Conservation (phyloP, 2,113 vertebrate species). For the Salvelinus namaycush region DNA sequence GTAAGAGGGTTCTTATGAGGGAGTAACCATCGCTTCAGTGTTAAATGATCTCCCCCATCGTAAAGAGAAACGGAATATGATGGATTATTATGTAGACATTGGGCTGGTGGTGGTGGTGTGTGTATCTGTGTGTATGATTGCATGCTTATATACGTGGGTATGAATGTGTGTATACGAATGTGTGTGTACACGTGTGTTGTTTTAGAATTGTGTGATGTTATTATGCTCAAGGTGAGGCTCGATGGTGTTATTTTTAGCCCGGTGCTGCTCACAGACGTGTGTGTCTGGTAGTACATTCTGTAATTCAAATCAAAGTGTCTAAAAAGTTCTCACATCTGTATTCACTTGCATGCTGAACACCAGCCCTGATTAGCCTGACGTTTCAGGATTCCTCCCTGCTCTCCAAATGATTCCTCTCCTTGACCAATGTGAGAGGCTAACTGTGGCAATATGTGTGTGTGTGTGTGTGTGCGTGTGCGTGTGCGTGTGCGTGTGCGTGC, state of each 20-base stretch:
- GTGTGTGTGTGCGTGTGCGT: background rate
- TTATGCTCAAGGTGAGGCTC: background rate
- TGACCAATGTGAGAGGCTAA: background rate
- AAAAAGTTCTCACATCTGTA: constrained; percentile 1
- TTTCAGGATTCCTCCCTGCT: background rate
- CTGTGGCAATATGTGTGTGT: constrained; percentile 5
- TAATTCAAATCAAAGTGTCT: background rate
- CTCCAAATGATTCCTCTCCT: background rate
- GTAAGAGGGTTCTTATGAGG: constrained; percentile 50
- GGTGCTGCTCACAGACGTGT: background rate
- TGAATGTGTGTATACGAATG: background rate
- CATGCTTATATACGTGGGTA: background rate
- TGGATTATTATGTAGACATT: background rate
- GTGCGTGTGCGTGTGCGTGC: background rate
- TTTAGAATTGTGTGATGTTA: background rate
- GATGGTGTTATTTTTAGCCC: background rate
- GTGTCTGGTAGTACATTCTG: background rate
- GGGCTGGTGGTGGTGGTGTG: constrained; percentile 12
- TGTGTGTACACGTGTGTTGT: background rate
- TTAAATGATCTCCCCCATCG: background rate
- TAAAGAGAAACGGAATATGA: background rate
- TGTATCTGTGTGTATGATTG: background rate
- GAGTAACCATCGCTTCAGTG: constrained; percentile 9
- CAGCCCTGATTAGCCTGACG: background rate
- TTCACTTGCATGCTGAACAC: background rate